Base-by-base conservation (phyloP, 2,888 invertebrate species). In the Fragum sueziense region DNA sequence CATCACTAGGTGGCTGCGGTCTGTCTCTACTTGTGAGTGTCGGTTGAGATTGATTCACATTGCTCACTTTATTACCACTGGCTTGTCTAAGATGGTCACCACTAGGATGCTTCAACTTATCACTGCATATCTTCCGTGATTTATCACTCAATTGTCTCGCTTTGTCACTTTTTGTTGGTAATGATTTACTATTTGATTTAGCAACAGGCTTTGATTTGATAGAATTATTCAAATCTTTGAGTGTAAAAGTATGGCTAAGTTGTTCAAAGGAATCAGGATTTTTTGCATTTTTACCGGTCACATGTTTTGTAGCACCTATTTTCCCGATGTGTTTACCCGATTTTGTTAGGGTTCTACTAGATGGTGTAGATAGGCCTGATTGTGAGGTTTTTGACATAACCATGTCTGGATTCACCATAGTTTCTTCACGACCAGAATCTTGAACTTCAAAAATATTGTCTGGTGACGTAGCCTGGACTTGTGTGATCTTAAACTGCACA, bases 291-390 rank as follows among this genome's bases (percentile, higher is more conserved):
- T 70, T 70, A 11, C 76, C 80, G 61, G 76, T 76, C 11, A 74
- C 70, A 57, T 80, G 69, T 27, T 71, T 69, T n/a, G 76, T 74
- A 61, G 71, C 74, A n/a, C 31, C 33, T 37, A 61, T 25, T 62
- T 52, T 79, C 17, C 67, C 76, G 33, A 69, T 69, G 20, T 20
- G 31, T 25, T 75, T 57, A 62, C 72, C 71, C 14, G 68, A 68
- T 68, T 33, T n/a, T 4, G 41, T 20, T n/a, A 37, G 37, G 61
- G 22, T 62, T 29, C 59, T 47, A 29, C 62, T 70, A 22, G 70
- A 57, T 0, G 33, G 70, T 4, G 22, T 29, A n/a, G 65, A 22
- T 20, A 7, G 65, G 27, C 34, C 41, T 14, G 20, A 31, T 27
- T 20, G 7, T 1, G 29, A 3, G 7, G 34, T 33, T 37, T n/a